Evolutionary conservation across 2,888 invertebrate genomes (phyloP).

Genomic region (Schizaphis graminum): DNA sequence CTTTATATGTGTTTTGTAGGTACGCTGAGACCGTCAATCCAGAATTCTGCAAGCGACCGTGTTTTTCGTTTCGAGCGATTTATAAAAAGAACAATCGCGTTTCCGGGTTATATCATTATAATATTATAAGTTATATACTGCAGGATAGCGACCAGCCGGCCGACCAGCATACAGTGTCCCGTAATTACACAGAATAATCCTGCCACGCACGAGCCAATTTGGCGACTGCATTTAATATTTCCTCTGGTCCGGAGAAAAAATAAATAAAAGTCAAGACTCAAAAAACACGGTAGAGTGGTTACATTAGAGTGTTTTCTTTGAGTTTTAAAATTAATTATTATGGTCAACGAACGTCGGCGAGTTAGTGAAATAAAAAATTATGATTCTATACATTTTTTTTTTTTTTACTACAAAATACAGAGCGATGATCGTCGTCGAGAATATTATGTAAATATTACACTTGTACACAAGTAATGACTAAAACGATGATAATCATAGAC

Average conservation of each 20-base stretch:
- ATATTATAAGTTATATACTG: neutral
- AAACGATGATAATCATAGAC: neutral
- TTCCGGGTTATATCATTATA: conserved; percentile 28
- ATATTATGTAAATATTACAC: neutral
- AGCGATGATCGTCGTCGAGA: neutral
- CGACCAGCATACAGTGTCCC: neutral
- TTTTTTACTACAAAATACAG: neutral
- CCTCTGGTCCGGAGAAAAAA: conserved; percentile 41
- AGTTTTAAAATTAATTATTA: conserved; percentile 54
- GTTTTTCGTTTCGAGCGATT: conserved; percentile 14
- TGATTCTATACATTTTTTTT: neutral
- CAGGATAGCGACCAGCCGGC: neutral
- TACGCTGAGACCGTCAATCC: neutral
- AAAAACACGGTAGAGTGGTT: conserved; percentile 43
- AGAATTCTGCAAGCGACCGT: neutral
- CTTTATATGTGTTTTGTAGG: neutral
- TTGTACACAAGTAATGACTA: neutral
- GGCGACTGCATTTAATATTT: conserved; percentile 55
- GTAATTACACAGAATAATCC: conserved; percentile 14
- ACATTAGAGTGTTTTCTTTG: conserved; percentile 37
- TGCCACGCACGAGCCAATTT: conserved; percentile 50
- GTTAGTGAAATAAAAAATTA: conserved; percentile 34
- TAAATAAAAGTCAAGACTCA: conserved; percentile 40
- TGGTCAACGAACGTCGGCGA: conserved; percentile 16
- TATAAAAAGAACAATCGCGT: conserved; percentile 8